These are phyloP conservation scores for Endomychus coccineus DNA, from an alignment of 2,888 invertebrate genomes.

Conservation along the genomic window DNA sequence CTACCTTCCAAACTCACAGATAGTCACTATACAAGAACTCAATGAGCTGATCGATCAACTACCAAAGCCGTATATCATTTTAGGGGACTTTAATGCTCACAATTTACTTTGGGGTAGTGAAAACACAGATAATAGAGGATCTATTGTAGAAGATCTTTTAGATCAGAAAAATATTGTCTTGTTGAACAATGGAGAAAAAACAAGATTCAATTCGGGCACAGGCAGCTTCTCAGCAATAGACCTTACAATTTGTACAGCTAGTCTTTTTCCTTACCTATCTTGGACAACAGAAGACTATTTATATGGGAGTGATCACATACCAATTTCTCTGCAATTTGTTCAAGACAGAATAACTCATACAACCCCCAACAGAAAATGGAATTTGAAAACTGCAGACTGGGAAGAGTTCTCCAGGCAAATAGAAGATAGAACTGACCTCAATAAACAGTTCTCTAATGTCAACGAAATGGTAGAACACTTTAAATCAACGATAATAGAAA, in stretches of 20 bases:
- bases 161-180: conserved; percentile 4
- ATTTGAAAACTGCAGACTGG: too few relatives aligned
- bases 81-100: conserved; percentile 14
- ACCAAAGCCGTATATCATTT: conserved; percentile 5
- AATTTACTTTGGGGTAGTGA: conserved; percentile 10
- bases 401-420: too few relatives aligned
- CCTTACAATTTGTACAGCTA: conserved; percentile 3
- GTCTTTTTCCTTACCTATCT: conserved; percentile 1
- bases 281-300: conserved; percentile 3
- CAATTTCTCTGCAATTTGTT: too few relatives aligned
- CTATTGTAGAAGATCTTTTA: conserved; percentile 6
- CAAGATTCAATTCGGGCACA: conserved; percentile 5
- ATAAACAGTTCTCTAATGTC: too few relatives aligned
- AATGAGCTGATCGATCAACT: conserved; percentile 10
- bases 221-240: conserved; percentile 9
- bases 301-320: conserved; percentile 9
- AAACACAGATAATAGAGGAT: conserved; percentile 5
- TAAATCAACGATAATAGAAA: too few relatives aligned
- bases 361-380: too few relatives aligned
- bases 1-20: conserved; percentile 8
- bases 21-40: conserved; percentile 6
- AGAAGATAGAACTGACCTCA: too few relatives aligned
- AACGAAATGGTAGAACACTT: too few relatives aligned
- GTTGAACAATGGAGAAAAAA: conserved; percentile 7
- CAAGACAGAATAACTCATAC: too few relatives aligned